phyloP scores from a whole-genome alignment of 2,888 invertebrate genomes.

The Drosophila peninsularis region DNA sequence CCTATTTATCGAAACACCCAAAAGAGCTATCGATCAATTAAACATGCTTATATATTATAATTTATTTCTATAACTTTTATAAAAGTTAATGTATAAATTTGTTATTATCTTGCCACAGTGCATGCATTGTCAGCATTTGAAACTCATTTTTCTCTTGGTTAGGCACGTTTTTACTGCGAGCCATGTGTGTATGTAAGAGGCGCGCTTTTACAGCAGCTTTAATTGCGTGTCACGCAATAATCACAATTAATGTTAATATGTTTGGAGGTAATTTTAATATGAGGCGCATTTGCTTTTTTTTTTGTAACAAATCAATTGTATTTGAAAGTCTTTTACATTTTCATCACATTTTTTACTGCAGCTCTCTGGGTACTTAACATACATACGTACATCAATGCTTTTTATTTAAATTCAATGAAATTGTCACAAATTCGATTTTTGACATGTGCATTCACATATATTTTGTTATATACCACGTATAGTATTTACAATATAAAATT shows the following conservation, averaged over 20 bases:
- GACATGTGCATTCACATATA: background rate
- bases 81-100: background rate
- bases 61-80: background rate
- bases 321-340: background rate
- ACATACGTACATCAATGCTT: too few relatives aligned
- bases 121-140: too few relatives aligned
- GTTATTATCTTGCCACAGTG: background rate
- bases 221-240: slow-evolving; percentile 36
- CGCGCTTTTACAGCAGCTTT: slow-evolving; percentile 41
- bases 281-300: background rate
- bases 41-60: slow-evolving; percentile 1
- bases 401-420: background rate
- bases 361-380: background rate
- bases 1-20: slow-evolving; percentile 30
- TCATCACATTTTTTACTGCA: background rate
- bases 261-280: background rate
- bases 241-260: background rate
- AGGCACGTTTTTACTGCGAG: slow-evolving; percentile 7
- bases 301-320: background rate
- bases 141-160: background rate
- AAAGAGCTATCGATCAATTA: slow-evolving; percentile 30
- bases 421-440: background rate
- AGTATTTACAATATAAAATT: background rate
- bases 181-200: slow-evolving; percentile 36
- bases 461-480: background rate